Evolutionary conservation across 2,888 invertebrate genomes (phyloP).

Genomic region (Ellobium chinense): DNA sequence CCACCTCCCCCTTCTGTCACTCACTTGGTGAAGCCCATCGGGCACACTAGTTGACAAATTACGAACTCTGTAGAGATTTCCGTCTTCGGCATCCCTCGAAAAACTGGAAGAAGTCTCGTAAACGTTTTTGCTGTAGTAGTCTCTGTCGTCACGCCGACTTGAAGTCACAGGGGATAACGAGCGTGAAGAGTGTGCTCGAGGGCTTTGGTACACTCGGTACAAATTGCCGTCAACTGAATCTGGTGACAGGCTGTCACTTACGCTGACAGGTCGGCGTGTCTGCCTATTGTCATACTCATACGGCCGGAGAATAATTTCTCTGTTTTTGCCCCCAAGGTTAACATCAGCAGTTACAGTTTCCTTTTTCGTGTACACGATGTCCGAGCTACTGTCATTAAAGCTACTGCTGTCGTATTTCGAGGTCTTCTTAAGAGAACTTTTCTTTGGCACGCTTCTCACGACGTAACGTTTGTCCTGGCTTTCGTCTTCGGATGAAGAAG

Average conservation of each 20-base stretch:
- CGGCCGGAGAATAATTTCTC: background rate
- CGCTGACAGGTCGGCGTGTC: conserved; percentile 2
- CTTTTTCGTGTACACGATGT: background rate
- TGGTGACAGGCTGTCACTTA: conserved; percentile 48
- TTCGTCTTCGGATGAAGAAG: conserved; percentile 23
- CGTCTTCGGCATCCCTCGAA: background rate
- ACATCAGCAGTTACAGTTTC: background rate
- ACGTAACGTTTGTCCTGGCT: conserved; percentile 10
- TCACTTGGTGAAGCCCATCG: background rate
- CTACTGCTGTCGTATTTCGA: conserved; percentile 10
- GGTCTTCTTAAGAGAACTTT: conserved; percentile 36
- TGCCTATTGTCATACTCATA: background rate
- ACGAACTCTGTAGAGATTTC: conserved; percentile 31
- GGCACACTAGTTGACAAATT: conserved; percentile 39
- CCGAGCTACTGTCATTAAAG: conserved; percentile 33
- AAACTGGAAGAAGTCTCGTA: background rate
- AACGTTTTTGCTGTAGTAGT: background rate
- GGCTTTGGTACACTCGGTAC: conserved; percentile 45
- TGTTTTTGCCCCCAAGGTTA: background rate
- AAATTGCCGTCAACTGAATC: conserved; percentile 41
- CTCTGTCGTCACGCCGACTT: background rate
- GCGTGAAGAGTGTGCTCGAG: conserved; percentile 36
- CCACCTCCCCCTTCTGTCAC: background rate
- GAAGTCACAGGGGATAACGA: conserved; percentile 7
- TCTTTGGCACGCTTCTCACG: conserved; percentile 6